Percentiles rank a stretch among this genome's conserved stretches.
Evolutionary conservation across 2,797 vertebrate species (phyloP).

Genomic region (Aselliscus stoliczkanus): DNA sequence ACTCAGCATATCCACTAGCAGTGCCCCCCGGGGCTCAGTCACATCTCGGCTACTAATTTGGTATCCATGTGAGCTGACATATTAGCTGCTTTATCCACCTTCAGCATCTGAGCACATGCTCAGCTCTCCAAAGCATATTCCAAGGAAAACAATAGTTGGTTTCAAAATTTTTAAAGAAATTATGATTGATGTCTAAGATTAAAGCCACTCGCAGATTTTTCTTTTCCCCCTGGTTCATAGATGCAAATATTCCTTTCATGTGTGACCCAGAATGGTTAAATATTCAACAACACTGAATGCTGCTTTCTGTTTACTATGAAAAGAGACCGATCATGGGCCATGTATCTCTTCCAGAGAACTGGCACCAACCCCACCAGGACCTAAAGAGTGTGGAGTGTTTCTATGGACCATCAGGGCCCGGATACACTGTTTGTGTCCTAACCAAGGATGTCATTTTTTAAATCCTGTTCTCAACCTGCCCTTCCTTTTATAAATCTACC

Average conservation of each 20-base stretch:
- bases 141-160: background rate
- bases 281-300: background rate
- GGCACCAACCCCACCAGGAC: background rate
- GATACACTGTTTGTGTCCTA: background rate
- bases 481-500: conserved; percentile 73
- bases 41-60: background rate
- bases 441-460: conserved; percentile 6
- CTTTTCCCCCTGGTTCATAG: background rate
- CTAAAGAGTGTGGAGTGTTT: background rate
- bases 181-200: conserved; percentile 10
- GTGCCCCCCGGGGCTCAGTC: background rate
- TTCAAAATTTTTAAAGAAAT: background rate
- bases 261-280: background rate
- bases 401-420: background rate
- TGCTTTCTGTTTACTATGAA: background rate
- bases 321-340: background rate
- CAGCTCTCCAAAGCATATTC: background rate
- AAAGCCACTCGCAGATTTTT: background rate
- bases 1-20: background rate
- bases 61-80: background rate
- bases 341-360: background rate
- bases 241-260: background rate
- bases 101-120: background rate
- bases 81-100: background rate
- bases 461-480: conserved; percentile 65